Evolutionary conservation across 2,113 vertebrate genomes (phyloP), one percentile per base, ranked within the genome.

Genomic region (Lepidothrix coronata): DNA sequence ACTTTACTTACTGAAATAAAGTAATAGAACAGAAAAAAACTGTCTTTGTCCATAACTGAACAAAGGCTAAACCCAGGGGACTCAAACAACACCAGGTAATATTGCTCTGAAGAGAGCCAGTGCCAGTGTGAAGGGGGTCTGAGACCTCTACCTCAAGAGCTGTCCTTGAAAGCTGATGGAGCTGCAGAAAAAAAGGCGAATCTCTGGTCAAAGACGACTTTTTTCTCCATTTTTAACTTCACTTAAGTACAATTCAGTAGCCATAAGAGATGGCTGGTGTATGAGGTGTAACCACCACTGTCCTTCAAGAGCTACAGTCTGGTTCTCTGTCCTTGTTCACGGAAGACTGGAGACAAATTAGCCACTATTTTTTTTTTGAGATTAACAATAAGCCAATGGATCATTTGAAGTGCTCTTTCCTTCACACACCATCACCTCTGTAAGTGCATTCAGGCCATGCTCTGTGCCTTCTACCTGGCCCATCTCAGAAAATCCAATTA

Each of bases 111-210:
- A 91, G 67, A 77, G 18, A 30, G 61, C 3, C 23, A 71, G 80
- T 91, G 80, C 89, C 89, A 88, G 44, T 11, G 22, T 14, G 4
- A 37, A 71, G 63, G 49, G 16, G 8, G 31, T 35, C 3, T 39
- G 28, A 94, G 44, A 79, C 33, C 23, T 83, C 51, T 17, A 61
- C 30, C 51, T 80, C 66, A 79, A 37, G 91, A 95, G 63, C 68
- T 75, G 81, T 75, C 74, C 89, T 84, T 94, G 91, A 96, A 95
- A 97, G 73, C 65, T 87, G 92, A 96, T 79, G 51, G 49, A 80
- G 77, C 35, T 61, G 39, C 66, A 91, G 48, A 41, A 88, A 87
- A 86, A 52, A 0, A 1, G 3, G 35, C 17, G 30, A 91, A 55
- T 67, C 51, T 93, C 48, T 71, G 30, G 75, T 67, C 9, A 6